Evolutionary conservation across 2,113 vertebrate genomes (phyloP), one percentile per base, ranked within the genome.

Genomic region (Phylloscopus trochiloides): DNA sequence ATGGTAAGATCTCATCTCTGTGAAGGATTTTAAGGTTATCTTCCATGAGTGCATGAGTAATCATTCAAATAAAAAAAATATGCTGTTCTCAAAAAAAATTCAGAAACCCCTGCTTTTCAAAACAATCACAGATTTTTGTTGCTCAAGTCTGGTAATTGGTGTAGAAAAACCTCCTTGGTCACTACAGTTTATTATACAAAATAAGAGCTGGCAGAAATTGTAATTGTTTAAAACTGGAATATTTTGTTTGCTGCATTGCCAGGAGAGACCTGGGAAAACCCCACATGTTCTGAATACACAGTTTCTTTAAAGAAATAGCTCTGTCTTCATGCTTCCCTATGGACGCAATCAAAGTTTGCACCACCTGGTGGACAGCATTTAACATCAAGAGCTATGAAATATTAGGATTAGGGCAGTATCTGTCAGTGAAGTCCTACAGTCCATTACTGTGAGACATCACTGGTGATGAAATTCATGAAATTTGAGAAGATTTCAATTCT

Each of bases 281-380:
- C 17, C 14, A 17, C 11, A 62, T 75, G 11, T 11, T 10, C 38
- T 76, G 68, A 47, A 68, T 15, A 63, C 45, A 4, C 3, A 4
- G 24, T 84, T 86, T 47, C 6, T 92, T 91, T 47, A 51, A 68
- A 55, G 34, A 78, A 85, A 65, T 57, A 52, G 1, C 18, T 82
- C 55, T 78, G 24, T 15, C 7, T 71, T 47, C 0, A 0, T 79
- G 31, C 31, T 86, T 78, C 42, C 18, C 6, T 57, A 12, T 29
- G 28, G 42, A 48, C 2, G 2, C 14, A 38, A 14, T 52, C n/a
- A 43, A 82, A 57, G 24, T 31, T 73, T 70, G 57, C 17, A 25
- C 16, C 12, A 62, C 6, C 9, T 78, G 9, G 2, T 71, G 4
- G 24, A 66, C 29, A 38, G 59, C 16, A 42, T 66, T 78, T 70